Evolutionary conservation across 2,888 invertebrate genomes (phyloP).

Genomic region (Masnerella sp.): DNA sequence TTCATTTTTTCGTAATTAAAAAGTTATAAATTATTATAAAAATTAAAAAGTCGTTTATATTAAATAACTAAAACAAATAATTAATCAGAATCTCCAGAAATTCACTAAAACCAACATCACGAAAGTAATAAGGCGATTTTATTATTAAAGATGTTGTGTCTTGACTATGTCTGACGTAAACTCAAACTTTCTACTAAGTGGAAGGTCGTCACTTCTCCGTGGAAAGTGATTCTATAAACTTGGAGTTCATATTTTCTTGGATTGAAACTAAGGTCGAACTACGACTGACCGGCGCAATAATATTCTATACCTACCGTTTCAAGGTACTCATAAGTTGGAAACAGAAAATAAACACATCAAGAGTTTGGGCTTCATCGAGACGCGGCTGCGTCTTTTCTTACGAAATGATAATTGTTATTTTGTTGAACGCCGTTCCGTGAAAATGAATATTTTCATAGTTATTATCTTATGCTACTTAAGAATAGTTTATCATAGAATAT

Average conservation of each 20-base stretch:
- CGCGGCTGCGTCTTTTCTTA: neutral
- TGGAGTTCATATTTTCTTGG: conserved; percentile 12
- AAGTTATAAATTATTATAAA: no score
- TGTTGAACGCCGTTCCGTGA: conserved; percentile 34
- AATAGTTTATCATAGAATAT: conserved; percentile 60
- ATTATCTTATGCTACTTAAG: conserved; percentile 57
- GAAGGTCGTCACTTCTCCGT: neutral
- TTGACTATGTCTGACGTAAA: conserved; percentile 33
- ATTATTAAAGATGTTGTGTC: neutral
- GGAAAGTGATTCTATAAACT: conserved; percentile 12
- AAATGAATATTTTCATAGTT: conserved; percentile 55
- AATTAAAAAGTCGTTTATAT: no score
- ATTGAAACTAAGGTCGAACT: neutral
- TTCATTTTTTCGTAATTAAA: no score
- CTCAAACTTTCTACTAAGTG: conserved; percentile 23
- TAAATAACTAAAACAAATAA: no score
- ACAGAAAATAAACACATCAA: neutral
- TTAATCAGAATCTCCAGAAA: no score
- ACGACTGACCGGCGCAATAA: conserved; percentile 1
- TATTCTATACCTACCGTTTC: neutral
- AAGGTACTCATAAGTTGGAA: conserved; percentile 9
- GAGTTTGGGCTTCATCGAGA: neutral
- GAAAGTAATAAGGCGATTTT: no score
- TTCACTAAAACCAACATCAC: no score
- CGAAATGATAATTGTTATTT: conserved; percentile 48